Percentiles rank a stretch among this genome's conserved stretches.
Evolutionary conservation across 2,888 invertebrate genomes (phyloP).

Genomic region (Chaetogeoica ovagalla): DNA sequence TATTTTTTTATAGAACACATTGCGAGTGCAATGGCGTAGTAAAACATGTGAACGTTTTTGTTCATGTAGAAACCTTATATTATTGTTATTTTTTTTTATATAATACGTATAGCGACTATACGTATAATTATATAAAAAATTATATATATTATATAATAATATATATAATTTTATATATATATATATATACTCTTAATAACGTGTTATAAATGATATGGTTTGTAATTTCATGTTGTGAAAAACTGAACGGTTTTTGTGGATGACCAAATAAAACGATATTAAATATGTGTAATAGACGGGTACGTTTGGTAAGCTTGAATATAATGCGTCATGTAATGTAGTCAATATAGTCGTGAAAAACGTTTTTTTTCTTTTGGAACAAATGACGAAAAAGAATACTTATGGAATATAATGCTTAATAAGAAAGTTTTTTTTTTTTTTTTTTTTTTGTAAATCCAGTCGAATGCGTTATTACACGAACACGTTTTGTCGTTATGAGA

Average conservation of each 20-base stretch:
- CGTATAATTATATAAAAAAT: too few relatives aligned
- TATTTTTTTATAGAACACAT: too few relatives aligned
- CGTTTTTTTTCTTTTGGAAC: constrained; percentile 1
- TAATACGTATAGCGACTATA: too few relatives aligned
- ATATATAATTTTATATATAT: too few relatives aligned
- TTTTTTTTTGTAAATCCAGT: neutral
- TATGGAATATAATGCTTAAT: neutral
- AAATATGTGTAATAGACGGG: neutral
- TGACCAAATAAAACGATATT: neutral
- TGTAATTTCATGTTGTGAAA: neutral
- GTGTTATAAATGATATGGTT: neutral
- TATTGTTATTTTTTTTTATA: too few relatives aligned
- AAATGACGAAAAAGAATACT: neutral
- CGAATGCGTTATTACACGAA: neutral
- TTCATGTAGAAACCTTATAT: too few relatives aligned
- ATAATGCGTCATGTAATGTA: neutral
- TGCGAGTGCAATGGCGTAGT: too few relatives aligned
- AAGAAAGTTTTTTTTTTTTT: constrained; percentile 8
- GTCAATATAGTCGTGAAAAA: constrained; percentile 3
- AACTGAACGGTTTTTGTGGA: neutral
- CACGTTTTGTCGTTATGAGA: neutral
- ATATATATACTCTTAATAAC: neutral
- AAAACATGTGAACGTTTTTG: too few relatives aligned
- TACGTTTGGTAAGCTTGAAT: neutral
- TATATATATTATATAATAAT: too few relatives aligned